Evolutionary conservation across 2,113 vertebrate species (phyloP), one percentile per base, ranked within the genome.

Genomic region (Onychostoma macrolepis): DNA sequence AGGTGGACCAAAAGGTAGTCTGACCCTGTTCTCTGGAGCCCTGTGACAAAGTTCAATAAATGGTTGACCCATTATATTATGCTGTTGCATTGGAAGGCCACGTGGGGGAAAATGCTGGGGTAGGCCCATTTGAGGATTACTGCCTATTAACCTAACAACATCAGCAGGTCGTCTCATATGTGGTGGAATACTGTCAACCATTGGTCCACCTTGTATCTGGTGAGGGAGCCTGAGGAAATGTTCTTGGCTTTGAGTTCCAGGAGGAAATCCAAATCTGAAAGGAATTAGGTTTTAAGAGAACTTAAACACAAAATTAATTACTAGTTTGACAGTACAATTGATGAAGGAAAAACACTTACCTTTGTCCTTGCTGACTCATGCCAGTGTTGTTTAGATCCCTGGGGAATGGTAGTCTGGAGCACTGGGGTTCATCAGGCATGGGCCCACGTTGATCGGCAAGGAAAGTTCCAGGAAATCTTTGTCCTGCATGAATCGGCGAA

Each of bases 41-140:
- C 96, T 93, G 86, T 99, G 98, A 0, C 97, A 95, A 19, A 99
- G 92, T 89, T 99, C 98, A 0, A 99, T 99, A 88, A 97, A 99
- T 0, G 97, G 97, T 85, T 99, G 98, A 0, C 98, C 97, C 94
- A 97, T 93, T 87, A 98, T 96, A 88, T 95, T 97, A 92, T 98
- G 98, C 85, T 98, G 98, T 87, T 96, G 97, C 30, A 96, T 91
- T 0, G 96, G 94, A 33, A 96, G 93, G 26, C 95, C 92, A 84
- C 95, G 96, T 0, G 96, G 95, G 61, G 95, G 93, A 78, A 97
- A 97, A 56, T 96, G 95, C 89, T 96, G 97, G 43, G 96, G 28
- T n/a, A 96, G 93, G 0, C 94, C 96, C 58, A 95, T 21, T 26
- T 83, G 86, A 0, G 94, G 11, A 50, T 82, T 93, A 8, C 8